Conservation (phyloP, 2,797 vertebrate species). For the Sphenopsis melanotis region DNA sequence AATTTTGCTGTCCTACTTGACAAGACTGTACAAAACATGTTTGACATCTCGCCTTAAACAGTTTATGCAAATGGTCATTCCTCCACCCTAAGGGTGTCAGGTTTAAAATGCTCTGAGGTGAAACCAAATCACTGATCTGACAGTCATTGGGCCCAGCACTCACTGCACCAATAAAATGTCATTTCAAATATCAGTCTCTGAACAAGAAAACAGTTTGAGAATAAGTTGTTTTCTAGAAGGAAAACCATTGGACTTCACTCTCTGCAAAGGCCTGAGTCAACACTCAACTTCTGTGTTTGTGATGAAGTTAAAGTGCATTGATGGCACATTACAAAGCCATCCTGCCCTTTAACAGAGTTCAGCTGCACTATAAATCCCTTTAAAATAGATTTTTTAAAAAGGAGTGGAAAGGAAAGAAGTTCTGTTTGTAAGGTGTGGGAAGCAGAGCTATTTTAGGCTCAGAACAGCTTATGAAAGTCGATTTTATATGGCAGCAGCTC, state of each 20-base stretch:
- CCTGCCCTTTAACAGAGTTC: constrained; percentile 14
- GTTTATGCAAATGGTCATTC: not conserved
- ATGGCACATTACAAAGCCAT: not conserved
- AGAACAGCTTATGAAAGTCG: constrained; percentile 41
- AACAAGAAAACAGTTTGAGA: not conserved
- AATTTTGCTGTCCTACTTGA: not conserved
- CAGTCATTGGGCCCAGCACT: not conserved
- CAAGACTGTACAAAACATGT: not conserved
- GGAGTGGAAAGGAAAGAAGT: not conserved
- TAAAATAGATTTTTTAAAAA: not conserved
- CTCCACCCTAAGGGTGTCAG: not conserved
- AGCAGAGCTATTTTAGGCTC: constrained; percentile 42
- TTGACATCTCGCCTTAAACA: not conserved
- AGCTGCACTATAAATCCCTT: not conserved
- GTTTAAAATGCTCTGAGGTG: not conserved
- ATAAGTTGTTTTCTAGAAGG: not conserved
- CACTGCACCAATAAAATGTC: constrained; percentile 9
- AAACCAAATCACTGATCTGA: not conserved
- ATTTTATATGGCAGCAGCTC: constrained; percentile 24
- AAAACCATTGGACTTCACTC: not conserved
- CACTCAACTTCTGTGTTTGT: not conserved
- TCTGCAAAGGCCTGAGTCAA: not conserved
- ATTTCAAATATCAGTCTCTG: not conserved
- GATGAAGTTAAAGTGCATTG: not conserved
- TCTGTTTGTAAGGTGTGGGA: constrained; percentile 37